These are phyloP conservation scores for Prunella strophiata DNA, from an alignment of 2,797 vertebrate species.

Conservation along the genomic window DNA sequence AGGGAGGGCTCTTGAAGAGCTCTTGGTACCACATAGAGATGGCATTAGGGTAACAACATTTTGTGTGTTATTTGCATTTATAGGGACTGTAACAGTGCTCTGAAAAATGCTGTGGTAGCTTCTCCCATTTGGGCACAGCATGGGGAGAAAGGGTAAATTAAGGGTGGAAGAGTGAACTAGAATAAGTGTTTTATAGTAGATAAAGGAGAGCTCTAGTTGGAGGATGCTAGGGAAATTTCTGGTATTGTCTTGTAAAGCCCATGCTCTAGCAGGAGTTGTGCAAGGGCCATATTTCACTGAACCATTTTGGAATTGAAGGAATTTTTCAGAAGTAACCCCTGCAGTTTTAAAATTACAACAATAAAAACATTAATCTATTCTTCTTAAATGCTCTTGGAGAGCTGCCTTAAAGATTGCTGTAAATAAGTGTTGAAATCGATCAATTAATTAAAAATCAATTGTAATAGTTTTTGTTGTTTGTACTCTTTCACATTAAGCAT, in stretches of 20 bases:
- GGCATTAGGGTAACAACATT: background rate
- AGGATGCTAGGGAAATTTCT: background rate
- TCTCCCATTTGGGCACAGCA: background rate
- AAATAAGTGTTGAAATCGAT: background rate
- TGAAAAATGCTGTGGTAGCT: background rate
- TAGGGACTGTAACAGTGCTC: background rate
- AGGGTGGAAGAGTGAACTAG: background rate
- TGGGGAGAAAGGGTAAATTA: background rate
- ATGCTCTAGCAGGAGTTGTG: background rate
- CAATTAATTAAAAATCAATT: background rate
- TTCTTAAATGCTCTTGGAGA: background rate
- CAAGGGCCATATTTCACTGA: rapidly evolving
- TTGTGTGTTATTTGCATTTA: background rate
- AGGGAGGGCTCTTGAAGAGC: background rate
- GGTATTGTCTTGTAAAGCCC: background rate
- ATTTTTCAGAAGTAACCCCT: background rate
- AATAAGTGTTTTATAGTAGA: background rate
- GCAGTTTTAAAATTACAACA: background rate
- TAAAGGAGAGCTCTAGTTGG: background rate
- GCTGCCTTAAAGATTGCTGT: background rate
- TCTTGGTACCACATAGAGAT: rapidly evolving
- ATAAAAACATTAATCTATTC: background rate
- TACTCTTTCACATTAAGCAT: background rate
- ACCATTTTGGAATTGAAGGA: background rate
- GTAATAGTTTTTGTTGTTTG: background rate